These are phyloP conservation scores for Phyto melanocephala DNA, from an alignment of 2,888 invertebrate species.

Conservation along the genomic window DNA sequence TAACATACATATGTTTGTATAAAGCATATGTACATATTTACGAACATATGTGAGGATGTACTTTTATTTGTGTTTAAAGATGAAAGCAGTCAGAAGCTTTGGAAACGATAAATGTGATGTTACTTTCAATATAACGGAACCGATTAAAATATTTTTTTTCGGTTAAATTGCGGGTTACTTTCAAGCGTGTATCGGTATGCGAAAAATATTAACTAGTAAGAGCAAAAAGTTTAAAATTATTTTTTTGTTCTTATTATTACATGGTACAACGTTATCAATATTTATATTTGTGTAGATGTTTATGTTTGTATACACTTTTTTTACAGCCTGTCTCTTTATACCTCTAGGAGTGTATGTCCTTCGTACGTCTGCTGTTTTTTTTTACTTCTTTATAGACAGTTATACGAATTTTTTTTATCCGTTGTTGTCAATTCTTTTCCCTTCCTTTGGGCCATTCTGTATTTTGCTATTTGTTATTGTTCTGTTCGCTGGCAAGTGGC, in stretches of 20 bases:
- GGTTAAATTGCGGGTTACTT: too few relatives aligned
- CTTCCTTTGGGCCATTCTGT: conserved; percentile 30
- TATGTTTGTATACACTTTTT: too few relatives aligned
- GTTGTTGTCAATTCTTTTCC: conserved; percentile 2
- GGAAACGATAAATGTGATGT: not conserved
- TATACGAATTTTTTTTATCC: not conserved
- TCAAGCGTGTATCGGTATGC: too few relatives aligned
- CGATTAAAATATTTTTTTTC: not conserved
- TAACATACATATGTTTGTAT: too few relatives aligned
- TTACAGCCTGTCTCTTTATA: too few relatives aligned
- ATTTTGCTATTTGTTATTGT: conserved; percentile 26
- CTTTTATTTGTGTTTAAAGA: too few relatives aligned
- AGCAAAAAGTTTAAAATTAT: not conserved
- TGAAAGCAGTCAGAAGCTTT: too few relatives aligned
- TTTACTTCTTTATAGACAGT: not conserved
- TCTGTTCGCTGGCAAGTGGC: conserved; percentile 56
- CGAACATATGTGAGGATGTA: too few relatives aligned
- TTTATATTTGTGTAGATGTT: too few relatives aligned
- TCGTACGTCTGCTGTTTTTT: not conserved
- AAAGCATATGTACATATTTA: too few relatives aligned
- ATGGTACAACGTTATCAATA: not conserved
- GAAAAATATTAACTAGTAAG: not conserved
- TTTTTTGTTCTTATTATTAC: not conserved
- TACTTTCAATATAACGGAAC: not conserved
- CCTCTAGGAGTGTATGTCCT: not conserved